Conservation (phyloP, 2,113 vertebrate genomes). For the Oreochromis spilurus region DNA sequence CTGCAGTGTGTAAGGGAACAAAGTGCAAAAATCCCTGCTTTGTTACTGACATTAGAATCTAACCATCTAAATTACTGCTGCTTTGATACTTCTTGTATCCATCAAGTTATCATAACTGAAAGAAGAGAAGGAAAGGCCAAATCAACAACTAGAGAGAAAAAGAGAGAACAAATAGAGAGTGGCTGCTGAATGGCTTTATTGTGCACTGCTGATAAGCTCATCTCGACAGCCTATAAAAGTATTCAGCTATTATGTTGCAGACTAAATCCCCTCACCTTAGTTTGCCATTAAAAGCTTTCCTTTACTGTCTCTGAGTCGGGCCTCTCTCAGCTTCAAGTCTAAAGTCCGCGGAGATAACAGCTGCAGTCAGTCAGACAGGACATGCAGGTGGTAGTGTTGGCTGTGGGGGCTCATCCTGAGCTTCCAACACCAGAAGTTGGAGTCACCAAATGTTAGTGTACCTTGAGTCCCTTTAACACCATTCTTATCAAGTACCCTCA, state of each 20-base stretch:
- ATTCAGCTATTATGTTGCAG: neutral
- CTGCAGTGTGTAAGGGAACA: neutral
- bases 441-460: neutral
- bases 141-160: neutral
- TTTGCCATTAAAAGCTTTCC: neutral
- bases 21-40: neutral
- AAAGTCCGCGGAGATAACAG: slow-evolving; percentile 15
- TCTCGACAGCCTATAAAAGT: neutral
- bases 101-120: neutral
- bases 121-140: neutral
- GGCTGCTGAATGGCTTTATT: slow-evolving; percentile 7
- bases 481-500: neutral
- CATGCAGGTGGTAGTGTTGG: neutral
- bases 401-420: neutral
- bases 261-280: neutral
- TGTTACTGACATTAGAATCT: neutral
- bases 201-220: slow-evolving; percentile 16
- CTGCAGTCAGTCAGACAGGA: neutral
- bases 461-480: neutral
- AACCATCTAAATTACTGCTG: neutral
- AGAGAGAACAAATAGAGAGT: neutral
- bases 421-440: neutral
- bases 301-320: neutral
- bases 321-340: neutral
- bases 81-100: neutral